A percentile compares a stretch with the other conserved stretches of the same genome.
phyloP scores from a whole-genome alignment of 2,888 invertebrate species.

The Pollenia amentaria region DNA sequence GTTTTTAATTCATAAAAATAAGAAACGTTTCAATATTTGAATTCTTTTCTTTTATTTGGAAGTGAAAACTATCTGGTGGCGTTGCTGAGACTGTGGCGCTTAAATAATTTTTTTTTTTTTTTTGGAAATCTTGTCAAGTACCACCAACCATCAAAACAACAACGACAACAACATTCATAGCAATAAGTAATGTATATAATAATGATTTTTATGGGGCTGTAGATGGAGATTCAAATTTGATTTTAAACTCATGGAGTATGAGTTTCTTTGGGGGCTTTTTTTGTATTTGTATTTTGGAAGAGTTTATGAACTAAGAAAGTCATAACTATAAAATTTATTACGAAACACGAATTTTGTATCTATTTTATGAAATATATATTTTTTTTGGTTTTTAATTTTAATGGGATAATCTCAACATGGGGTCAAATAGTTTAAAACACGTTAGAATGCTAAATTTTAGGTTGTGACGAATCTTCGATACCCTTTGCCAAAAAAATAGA shows the following conservation, averaged over 20 bases:
- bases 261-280: background rate
- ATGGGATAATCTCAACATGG: conserved; percentile 69
- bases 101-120: conserved; percentile 20
- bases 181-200: conserved; percentile 7
- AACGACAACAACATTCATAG: background rate
- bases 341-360: conserved; percentile 76
- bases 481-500: too few relatives aligned
- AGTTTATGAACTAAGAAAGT: conserved; percentile 74
- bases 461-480: too few relatives aligned
- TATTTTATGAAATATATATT: conserved; percentile 71
- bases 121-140: conserved; percentile 44
- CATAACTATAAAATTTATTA: conserved; percentile 81
- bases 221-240: background rate
- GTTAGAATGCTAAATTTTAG: background rate
- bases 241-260: background rate
- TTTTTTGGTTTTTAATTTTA: conserved; percentile 75
- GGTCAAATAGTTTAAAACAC: conserved; percentile 54
- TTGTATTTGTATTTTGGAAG: background rate
- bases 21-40: conserved; percentile 34
- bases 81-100: conserved; percentile 48
- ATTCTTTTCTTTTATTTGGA: conserved; percentile 31
- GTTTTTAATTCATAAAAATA: conserved; percentile 60
- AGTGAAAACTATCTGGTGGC: conserved; percentile 46
- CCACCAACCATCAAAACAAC: conserved; percentile 39
- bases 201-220: conserved; percentile 4